Conservation (phyloP, 2,888 invertebrate species). For the Cartodere bifasciata region DNA sequence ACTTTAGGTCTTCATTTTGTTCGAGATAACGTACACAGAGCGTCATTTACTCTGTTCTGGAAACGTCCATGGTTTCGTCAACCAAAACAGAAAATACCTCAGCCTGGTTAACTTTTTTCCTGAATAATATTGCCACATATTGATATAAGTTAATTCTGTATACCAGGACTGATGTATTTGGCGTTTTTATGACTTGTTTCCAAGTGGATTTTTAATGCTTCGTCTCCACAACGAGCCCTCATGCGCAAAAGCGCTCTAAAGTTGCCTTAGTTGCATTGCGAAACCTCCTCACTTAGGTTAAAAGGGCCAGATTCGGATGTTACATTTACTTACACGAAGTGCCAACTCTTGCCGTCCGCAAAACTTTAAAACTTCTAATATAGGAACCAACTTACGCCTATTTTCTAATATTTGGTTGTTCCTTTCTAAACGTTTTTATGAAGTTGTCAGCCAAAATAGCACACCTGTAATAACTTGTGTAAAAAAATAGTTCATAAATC, state of each 20-base stretch:
- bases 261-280: slow-evolving; percentile 23
- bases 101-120: slow-evolving; percentile 17
- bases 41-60: slow-evolving; percentile 19
- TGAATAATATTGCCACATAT: slow-evolving; percentile 16
- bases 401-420: slow-evolving; percentile 11
- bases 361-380: slow-evolving; percentile 12
- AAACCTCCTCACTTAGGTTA: too few relatives aligned
- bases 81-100: slow-evolving; percentile 20
- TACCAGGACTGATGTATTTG: slow-evolving; percentile 19
- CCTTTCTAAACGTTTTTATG: slow-evolving; percentile 6
- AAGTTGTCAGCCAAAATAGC: too few relatives aligned
- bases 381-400: slow-evolving; percentile 7
- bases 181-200: slow-evolving; percentile 15
- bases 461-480: too few relatives aligned
- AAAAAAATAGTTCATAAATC: too few relatives aligned
- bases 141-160: slow-evolving; percentile 23
- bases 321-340: slow-evolving; percentile 12
- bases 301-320: slow-evolving; percentile 11
- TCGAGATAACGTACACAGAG: slow-evolving; percentile 19
- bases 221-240: slow-evolving; percentile 19
- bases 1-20: too few relatives aligned
- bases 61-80: slow-evolving; percentile 22
- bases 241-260: slow-evolving; percentile 22
- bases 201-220: slow-evolving; percentile 16
- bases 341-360: slow-evolving; percentile 13